A percentile compares a stretch with the other conserved stretches of the same genome.
Evolutionary conservation across 23 tunicate genomes (phyloP).

Genomic region (Botrylloides violaceus): DNA sequence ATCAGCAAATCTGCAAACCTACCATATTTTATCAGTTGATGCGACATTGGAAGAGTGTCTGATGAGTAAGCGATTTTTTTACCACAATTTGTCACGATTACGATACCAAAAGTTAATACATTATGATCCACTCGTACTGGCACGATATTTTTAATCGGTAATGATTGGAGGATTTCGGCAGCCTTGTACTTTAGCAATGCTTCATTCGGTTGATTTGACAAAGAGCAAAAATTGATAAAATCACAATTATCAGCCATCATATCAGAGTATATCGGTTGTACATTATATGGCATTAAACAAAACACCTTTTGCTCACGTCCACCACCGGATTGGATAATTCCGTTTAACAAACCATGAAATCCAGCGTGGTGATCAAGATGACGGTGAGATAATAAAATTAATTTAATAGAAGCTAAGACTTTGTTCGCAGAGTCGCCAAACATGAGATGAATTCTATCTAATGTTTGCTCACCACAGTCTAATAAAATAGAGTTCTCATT

Average conservation of each 20-base stretch:
- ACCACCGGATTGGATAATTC: not conserved
- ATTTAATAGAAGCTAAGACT: slow-evolving; percentile 35
- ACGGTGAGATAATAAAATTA: slow-evolving; percentile 42
- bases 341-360: slow-evolving; percentile 16
- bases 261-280: not conserved
- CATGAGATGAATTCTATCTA: slow-evolving; percentile 18
- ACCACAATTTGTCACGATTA: slow-evolving; percentile 1
- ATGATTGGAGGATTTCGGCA: not conserved
- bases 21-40: slow-evolving; percentile 33
- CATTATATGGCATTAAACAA: slow-evolving; percentile 9
- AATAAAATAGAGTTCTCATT: slow-evolving; percentile 32
- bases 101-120: slow-evolving; percentile 40
- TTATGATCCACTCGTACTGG: slow-evolving; percentile 47
- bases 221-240: not conserved
- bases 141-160: not conserved
- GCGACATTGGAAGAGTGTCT: slow-evolving; percentile 54
- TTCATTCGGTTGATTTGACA: not conserved
- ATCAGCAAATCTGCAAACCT: slow-evolving; percentile 46
- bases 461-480: slow-evolving; percentile 38
- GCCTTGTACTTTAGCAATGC: not conserved
- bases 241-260: not conserved
- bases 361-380: slow-evolving; percentile 64
- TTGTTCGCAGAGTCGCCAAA: slow-evolving; percentile 29
- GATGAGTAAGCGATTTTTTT: slow-evolving; percentile 58
- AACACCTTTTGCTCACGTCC: slow-evolving; percentile 5